phyloP scores from a whole-genome alignment of 2,888 invertebrate species.

The Lobophora halterata region DNA sequence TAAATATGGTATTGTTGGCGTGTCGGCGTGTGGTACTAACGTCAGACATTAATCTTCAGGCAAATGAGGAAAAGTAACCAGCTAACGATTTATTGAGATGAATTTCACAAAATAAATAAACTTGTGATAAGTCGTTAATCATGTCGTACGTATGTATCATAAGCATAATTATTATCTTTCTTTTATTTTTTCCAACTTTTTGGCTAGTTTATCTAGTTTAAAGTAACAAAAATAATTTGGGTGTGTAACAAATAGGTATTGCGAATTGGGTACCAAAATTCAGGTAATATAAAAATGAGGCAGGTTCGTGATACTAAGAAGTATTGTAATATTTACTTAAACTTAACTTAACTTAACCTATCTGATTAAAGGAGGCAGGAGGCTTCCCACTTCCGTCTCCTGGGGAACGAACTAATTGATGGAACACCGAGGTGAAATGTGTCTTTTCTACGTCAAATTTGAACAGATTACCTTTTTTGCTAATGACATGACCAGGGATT shows the following conservation, averaged over 20 bases:
- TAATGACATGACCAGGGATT: constrained; percentile 27
- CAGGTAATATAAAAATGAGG: too few relatives aligned
- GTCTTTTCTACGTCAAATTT: constrained; percentile 29
- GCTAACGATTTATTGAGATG: constrained; percentile 39
- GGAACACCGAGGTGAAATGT: constrained; percentile 38
- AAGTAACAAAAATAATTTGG: too few relatives aligned
- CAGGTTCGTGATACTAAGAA: too few relatives aligned
- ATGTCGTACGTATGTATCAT: not conserved
- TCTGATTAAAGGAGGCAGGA: too few relatives aligned
- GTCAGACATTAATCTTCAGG: constrained; percentile 60
- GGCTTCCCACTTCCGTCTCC: constrained; percentile 38
- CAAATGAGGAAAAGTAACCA: constrained; percentile 55
- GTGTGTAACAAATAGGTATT: too few relatives aligned
- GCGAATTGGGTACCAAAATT: too few relatives aligned
- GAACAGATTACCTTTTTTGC: constrained; percentile 28
- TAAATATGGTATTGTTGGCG: constrained; percentile 25
- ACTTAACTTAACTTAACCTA: not conserved
- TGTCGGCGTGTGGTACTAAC: constrained; percentile 26
- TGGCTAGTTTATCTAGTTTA: too few relatives aligned
- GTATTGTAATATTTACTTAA: too few relatives aligned
- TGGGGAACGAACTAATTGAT: constrained; percentile 44
- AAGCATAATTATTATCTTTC: too few relatives aligned
- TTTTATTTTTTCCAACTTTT: too few relatives aligned
- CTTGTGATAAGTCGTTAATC: too few relatives aligned
- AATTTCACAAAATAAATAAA: constrained; percentile 30